These are phyloP conservation scores for Microcebus lehilahytsara DNA, from an alignment of 2,113 vertebrate genomes.

Conservation along the genomic window DNA sequence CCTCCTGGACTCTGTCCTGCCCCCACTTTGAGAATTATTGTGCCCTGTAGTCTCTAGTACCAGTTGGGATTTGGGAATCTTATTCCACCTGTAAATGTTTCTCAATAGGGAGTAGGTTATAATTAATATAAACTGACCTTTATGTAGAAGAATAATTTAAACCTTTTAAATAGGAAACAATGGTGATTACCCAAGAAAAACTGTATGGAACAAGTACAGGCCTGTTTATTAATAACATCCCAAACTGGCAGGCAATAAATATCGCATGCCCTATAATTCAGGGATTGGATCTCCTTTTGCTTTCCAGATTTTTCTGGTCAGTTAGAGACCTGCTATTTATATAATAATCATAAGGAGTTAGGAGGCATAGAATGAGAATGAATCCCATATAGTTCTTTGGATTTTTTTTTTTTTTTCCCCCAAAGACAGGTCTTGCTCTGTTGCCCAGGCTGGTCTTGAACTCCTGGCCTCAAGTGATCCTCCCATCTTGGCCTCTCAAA, in stretches of 20 bases:
- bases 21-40: not conserved
- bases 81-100: not conserved
- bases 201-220: too few species aligned
- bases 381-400: too few species aligned
- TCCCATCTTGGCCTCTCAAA: too few species aligned
- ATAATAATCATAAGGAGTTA: not conserved
- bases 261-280: not conserved
- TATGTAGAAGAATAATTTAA: not conserved
- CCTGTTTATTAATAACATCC: not conserved
- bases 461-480: too few species aligned
- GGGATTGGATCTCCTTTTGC: not conserved
- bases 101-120: not conserved
- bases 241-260: not conserved
- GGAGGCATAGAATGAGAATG: not conserved
- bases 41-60: not conserved
- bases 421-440: too few species aligned
- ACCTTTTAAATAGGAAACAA: not conserved
- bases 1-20: not conserved
- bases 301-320: not conserved
- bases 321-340: not conserved
- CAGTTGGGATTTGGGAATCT: not conserved
- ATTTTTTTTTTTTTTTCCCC: too few species aligned
- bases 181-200: not conserved
- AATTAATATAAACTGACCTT: not conserved
- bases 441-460: too few species aligned